Evolutionary conservation across 2,888 invertebrate species (phyloP), one percentile per base, ranked within the genome.

Genomic region (Synanthedon vespiformis): DNA sequence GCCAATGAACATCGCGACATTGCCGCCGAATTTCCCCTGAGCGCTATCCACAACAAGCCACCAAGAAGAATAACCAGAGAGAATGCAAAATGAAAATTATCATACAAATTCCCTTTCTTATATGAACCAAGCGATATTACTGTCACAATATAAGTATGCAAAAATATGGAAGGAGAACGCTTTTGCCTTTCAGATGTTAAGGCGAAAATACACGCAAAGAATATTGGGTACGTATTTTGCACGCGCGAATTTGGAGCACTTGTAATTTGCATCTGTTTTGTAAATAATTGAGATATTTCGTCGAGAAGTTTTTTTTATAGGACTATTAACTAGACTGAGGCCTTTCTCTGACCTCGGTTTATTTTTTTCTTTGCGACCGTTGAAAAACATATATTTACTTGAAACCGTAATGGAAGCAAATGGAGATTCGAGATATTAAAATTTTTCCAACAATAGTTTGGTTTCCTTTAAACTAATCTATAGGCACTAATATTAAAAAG

Each of bases 31-130:
- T 86, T 86, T 86, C 85, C 85, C 85, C 62, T 59, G 83, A 85
- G 85, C 80, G 73, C 82, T 66, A 82, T 86, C 76, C 77, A 81
- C 80, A 75, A 80, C 81, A 77, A 74, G 72, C 70, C 72, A 67
- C 72, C 67, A 69, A 78, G 80, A 80, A 80, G 80, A 81, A 83
- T 78, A 80, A 80, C 81, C 69, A 69, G 69, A 76, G 77, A 72
- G 80, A 83, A 86, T 84, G 84, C 84, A 84, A 85, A 85, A 85
- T 85, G 84, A 84, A 85, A 84, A 85, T 86, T 86, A 85, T 84
- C 85, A 85, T 85, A 86, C 83, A 83, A 86, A 86, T 84, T 80
- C 73, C 64, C 74, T 75, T 76, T 80, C 80, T 80, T 80, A 78
- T 82, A 81, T 80, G 79, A 82, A 77, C 75, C 71, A n/a, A 40